Evolutionary conservation across 2,113 vertebrate genomes (phyloP), one percentile per base, ranked within the genome.

Genomic region (Asarcornis scutulata): DNA sequence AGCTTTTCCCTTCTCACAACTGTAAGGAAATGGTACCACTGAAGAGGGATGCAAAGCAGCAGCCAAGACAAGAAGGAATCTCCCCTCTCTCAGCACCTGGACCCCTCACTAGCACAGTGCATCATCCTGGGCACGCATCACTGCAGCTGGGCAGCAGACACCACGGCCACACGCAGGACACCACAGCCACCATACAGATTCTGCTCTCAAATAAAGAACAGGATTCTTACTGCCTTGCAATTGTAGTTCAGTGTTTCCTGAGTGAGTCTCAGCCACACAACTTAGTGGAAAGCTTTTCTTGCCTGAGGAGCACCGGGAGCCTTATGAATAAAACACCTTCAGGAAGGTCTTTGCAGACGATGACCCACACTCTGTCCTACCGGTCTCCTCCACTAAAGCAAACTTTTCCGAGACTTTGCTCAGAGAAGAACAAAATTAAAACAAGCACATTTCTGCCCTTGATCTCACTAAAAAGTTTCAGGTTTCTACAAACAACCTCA

Each of bases 61-160:
- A 72, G 38, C 81, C 59, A 66, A 66, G 34, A 27, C 29, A 17
- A 60, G 81, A 67, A 75, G 48, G 67, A 40, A 7, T 68, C 59
- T 64, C 62, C 53, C 36, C 34, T 46, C 53, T 74, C 44, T 36
- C 17, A 20, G 84, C 73, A 93, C 50, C 34, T 3, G 1, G 50
- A 44, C 52, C 40, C 59, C 29, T 46, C 63, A 44, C 44, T 81
- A 50, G 59, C 31, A 1, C 22, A n/a, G 60, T 2, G 15, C 50
- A 13, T 62, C 66, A 11, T 27, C 8, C 46, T 0, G 0, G 44
- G 67, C 62, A 2, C 6, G 76, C 36, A 3, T 58, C 26, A 27
- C 75, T 55, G 17, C 13, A 4, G 7, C 40, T 7, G 18, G 31
- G 11, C 63, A 74, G 81, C 44, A 58, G 23, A n/a, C 32, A 52